Conservation (phyloP, 2,113 vertebrate genomes). For the Peromyscus maniculatus region DNA sequence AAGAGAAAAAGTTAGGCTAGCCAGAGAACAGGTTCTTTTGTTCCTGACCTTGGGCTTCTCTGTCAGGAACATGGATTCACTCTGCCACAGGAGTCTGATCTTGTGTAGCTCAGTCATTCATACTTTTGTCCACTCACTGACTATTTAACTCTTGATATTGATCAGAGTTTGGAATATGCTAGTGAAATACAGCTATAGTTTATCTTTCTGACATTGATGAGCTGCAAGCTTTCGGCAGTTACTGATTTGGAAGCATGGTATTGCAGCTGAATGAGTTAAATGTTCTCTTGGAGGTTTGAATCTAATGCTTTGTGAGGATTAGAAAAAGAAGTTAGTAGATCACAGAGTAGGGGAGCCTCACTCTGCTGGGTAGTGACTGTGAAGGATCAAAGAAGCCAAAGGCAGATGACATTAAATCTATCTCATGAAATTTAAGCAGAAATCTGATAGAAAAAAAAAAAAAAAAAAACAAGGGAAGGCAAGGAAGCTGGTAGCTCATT, state of each 20-base stretch:
- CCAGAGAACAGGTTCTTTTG: conserved; percentile 45
- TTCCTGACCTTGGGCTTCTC: conserved; percentile 68
- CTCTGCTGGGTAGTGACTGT: not conserved
- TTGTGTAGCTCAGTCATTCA: conserved; percentile 43
- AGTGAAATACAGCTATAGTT: conserved; percentile 5
- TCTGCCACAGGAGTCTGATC: not conserved
- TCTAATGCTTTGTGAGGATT: not conserved
- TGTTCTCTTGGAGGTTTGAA: not conserved
- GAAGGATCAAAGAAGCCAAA: not conserved
- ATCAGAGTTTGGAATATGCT: conserved; percentile 62
- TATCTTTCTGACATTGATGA: conserved; percentile 29
- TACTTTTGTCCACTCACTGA: conserved; percentile 44
- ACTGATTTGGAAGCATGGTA: conserved; percentile 22
- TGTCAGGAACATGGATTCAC: conserved; percentile 40
- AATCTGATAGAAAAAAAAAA: not conserved
- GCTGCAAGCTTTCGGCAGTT: not conserved
- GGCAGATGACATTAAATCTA: not conserved
- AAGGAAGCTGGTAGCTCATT: not conserved
- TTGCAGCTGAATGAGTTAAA: not conserved
- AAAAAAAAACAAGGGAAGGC: not conserved
- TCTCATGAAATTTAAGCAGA: conserved; percentile 43
- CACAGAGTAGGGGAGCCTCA: not conserved
- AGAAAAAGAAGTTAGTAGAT: not conserved
- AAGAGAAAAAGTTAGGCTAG: conserved; percentile 57
- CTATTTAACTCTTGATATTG: conserved; percentile 65